These are phyloP conservation scores for Thoracochromis brauschi DNA, from an alignment of 2,113 vertebrate species.

Conservation along the genomic window DNA sequence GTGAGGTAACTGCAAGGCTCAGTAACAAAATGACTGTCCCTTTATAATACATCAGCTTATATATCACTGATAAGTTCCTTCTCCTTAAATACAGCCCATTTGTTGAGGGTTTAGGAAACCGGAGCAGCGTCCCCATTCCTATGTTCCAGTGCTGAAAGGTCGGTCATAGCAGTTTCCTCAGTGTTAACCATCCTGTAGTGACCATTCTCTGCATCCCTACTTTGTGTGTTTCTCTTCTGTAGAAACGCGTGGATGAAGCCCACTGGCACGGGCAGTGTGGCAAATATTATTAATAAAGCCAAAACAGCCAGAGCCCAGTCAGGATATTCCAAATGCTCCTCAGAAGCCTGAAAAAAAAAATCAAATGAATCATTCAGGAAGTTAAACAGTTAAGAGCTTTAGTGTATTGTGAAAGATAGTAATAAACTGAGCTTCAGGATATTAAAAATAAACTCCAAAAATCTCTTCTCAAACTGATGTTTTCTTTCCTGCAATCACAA, in stretches of 20 bases:
- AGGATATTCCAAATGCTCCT: constrained; percentile 70
- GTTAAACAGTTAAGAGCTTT: not conserved
- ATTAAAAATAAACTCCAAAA: not conserved
- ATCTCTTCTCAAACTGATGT: not conserved
- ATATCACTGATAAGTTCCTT: not conserved
- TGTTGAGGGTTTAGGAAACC: not conserved
- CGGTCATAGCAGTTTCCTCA: constrained; percentile 32
- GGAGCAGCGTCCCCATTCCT: not conserved
- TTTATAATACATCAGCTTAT: not conserved
- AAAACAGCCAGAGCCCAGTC: constrained; percentile 73
- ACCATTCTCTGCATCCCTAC: not conserved
- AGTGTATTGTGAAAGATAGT: not conserved
- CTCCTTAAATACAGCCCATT: not conserved
- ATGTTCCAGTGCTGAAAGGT: constrained; percentile 14
- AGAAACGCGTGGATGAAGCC: constrained; percentile 46
- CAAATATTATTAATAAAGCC: constrained; percentile 60
- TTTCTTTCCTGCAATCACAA: not conserved
- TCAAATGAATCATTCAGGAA: not conserved
- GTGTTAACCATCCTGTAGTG: constrained; percentile 41
- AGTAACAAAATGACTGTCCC: not conserved
- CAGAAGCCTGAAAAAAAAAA: constrained; percentile 58
- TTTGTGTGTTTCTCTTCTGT: not conserved
- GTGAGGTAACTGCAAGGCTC: not conserved
- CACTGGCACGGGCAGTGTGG: constrained; percentile 69
- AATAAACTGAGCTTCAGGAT: not conserved